Evolutionary conservation across 2,888 invertebrate genomes (phyloP).

Genomic region (Physocephala rufipes): DNA sequence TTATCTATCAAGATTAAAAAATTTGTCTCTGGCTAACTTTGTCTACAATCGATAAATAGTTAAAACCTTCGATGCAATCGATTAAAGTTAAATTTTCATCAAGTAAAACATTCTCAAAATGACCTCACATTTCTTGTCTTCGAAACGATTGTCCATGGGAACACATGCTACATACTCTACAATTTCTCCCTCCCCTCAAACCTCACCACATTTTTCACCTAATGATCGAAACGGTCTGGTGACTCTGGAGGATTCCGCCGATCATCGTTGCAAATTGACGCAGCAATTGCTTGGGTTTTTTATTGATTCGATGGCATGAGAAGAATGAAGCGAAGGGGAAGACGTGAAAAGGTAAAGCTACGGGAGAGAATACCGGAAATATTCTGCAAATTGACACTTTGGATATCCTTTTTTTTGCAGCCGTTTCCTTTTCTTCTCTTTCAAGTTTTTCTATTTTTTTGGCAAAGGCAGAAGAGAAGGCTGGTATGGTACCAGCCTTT

Average conservation of each 20-base stretch:
- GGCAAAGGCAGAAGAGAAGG: neutral
- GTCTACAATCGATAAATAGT: neutral
- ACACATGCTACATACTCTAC: neutral
- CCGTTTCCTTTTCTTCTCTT: slow-evolving; percentile 19
- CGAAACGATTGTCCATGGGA: slow-evolving; percentile 42
- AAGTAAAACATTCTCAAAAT: slow-evolving; percentile 14
- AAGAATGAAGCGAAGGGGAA: no score
- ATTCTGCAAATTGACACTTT: slow-evolving; percentile 41
- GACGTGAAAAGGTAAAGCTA: no score
- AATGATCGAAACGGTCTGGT: neutral
- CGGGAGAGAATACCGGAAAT: slow-evolving; percentile 28
- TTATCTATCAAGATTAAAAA: neutral
- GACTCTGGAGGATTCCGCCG: slow-evolving; percentile 39
- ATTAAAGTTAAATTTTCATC: neutral
- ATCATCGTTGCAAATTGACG: slow-evolving; percentile 45
- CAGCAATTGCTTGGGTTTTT: slow-evolving; percentile 6
- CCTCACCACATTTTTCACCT: neutral
- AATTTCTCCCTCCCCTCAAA: neutral
- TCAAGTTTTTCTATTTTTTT: slow-evolving; percentile 1
- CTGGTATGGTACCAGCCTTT: neutral
- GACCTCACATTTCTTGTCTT: no score
- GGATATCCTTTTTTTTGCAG: neutral
- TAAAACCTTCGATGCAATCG: no score
- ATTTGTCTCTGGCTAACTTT: neutral
- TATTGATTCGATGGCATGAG: no score